A percentile compares a stretch with the other conserved stretches of the same genome.
These are phyloP conservation scores for Euplagia quadripunctaria DNA, from an alignment of 2,888 invertebrate species.

Conservation along the genomic window DNA sequence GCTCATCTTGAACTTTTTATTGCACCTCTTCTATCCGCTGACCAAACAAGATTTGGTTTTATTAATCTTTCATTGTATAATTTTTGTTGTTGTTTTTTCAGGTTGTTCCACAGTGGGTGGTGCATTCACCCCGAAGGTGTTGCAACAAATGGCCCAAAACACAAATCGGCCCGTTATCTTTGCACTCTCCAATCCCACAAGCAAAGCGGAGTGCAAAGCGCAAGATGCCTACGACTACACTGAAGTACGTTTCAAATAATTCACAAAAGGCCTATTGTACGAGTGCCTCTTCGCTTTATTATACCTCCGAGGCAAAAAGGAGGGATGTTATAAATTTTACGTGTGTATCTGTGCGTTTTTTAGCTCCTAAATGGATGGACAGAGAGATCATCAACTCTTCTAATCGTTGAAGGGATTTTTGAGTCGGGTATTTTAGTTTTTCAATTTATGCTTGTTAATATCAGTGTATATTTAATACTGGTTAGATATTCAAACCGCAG, in stretches of 20 bases:
- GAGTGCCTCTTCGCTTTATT: too few species aligned
- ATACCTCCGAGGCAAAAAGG: too few species aligned
- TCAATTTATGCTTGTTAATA: neutral
- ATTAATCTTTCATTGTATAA: too few species aligned
- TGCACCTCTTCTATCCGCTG: neutral
- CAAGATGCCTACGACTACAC: slow-evolving; percentile 97
- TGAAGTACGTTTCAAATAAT: slow-evolving; percentile 87
- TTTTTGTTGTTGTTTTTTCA: slow-evolving; percentile 18
- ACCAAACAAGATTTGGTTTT: neutral
- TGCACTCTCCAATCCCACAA: slow-evolving; percentile 99
- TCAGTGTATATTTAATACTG: neutral
- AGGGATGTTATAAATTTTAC: too few species aligned
- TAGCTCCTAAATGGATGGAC: too few species aligned
- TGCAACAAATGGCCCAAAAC: slow-evolving; percentile 94
- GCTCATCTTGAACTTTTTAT: slow-evolving; percentile 35
- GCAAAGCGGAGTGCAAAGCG: slow-evolving; percentile 99
- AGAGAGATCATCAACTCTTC: too few species aligned
- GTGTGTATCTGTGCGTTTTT: too few species aligned
- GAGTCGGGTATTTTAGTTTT: too few species aligned
- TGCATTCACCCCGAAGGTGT: slow-evolving; percentile 95
- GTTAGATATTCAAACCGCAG: neutral
- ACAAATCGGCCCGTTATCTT: slow-evolving; percentile 97
- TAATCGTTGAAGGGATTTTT: too few species aligned
- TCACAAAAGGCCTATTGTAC: neutral
- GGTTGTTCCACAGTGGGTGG: slow-evolving; percentile 97